Evolutionary conservation across 2,888 invertebrate species (phyloP), one percentile per base, ranked within the genome.

Genomic region (Idaea dimidiata): DNA sequence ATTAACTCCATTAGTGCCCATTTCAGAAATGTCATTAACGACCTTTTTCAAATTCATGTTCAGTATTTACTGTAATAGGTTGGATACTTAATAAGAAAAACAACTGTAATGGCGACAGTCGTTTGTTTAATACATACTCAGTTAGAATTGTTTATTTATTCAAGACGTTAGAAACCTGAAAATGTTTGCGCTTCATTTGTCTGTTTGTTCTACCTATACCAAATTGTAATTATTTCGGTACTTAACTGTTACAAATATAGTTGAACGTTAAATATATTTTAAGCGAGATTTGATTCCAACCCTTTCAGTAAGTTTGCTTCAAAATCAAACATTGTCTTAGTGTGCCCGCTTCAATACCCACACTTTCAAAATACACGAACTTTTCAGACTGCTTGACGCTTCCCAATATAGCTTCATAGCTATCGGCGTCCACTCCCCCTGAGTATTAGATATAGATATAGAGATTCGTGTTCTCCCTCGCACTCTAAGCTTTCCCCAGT

Each of bases 311-410:
- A 43, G 43, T 55, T 55, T 56, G 56, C 17, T 56, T 56, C 18
- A 17, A 56, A 55, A 55, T 16, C 17, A 55, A 17, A 55, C 54
- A 55, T 55, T 16, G 5, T 55, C 54, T 10, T 55, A 55, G 17
- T 55, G 54, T 55, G 54, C 54, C 16, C 8, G 54, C 54, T 55
- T 55, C 54, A 7, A 16, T 17, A 61, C 75, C 72, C 73, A 68
- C 69, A 65, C 70, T 70, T 70, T 61, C 74, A 76, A 77, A 78
- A 77, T 70, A 70, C 66, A 66, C 70, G 60, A 86, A 86, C 82
- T 86, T 89, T 83, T 81, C 87, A 92, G 91, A 92, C 91, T 87
- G 91, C 89, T 87, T 91, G 91, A 85, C 91, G 91, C 88, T 87
- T 84, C 89, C 84, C 78, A 78, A 87, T 86, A 86, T 89, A 88